Percentiles rank a stretch among this genome's conserved stretches.
Evolutionary conservation across 2,888 invertebrate species (phyloP).

Genomic region (Incurvaria masculella): DNA sequence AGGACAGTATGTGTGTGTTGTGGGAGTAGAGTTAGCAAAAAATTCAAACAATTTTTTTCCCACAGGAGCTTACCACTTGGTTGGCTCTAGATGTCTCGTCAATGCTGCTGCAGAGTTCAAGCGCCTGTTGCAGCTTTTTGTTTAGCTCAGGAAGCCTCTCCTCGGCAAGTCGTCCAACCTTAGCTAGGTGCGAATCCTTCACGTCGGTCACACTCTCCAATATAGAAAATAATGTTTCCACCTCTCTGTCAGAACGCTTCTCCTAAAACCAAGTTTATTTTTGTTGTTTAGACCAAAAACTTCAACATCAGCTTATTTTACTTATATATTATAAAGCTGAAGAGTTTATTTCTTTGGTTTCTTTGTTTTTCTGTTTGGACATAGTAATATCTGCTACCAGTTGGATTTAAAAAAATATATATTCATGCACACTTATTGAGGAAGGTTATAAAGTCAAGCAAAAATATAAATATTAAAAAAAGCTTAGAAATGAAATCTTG

Average conservation of each 20-base stretch:
- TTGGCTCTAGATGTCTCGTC: conserved; percentile 56
- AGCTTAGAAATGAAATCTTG: too few relatives aligned
- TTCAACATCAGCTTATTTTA: conserved; percentile 6
- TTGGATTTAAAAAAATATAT: too few relatives aligned
- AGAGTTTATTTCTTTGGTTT: too few relatives aligned
- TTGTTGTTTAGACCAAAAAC: too few relatives aligned
- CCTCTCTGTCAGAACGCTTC: conserved; percentile 74
- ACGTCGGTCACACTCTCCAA: conserved; percentile 75
- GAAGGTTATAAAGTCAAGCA: too few relatives aligned
- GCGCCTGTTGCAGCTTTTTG: conserved; percentile 63
- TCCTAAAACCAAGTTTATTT: conserved; percentile 54
- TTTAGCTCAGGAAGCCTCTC: conserved; percentile 59
- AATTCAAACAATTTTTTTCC: too few relatives aligned
- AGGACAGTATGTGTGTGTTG: too few relatives aligned
- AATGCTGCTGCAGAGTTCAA: conserved; percentile 60
- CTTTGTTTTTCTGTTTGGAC: too few relatives aligned
- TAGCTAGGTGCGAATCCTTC: conserved; percentile 69
- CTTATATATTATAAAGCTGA: neutral
- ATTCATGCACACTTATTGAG: too few relatives aligned
- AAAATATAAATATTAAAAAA: too few relatives aligned
- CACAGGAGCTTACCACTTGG: conserved; percentile 51
- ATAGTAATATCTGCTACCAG: too few relatives aligned
- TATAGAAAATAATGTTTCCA: conserved; percentile 72
- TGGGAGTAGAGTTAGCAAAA: conserved; percentile 13
- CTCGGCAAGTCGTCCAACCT: conserved; percentile 61